phyloP scores from a whole-genome alignment of 2,113 vertebrate genomes.

The Odontophorus gujanensis region DNA sequence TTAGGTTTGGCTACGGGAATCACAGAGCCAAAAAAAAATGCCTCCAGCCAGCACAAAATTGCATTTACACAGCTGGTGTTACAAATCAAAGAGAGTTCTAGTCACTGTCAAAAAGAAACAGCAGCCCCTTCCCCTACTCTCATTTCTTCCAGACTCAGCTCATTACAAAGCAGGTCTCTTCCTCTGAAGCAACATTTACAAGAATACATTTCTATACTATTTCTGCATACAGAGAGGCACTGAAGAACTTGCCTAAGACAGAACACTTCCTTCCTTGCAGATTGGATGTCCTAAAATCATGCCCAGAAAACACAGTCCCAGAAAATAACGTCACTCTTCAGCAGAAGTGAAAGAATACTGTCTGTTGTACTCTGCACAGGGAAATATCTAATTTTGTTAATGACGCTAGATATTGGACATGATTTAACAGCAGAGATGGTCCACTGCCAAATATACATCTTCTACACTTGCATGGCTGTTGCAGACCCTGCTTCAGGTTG shows the following conservation, averaged over 20 bases:
- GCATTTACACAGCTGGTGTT: not conserved
- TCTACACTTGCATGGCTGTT: not conserved
- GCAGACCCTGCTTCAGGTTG: not conserved
- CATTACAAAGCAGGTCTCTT: not conserved
- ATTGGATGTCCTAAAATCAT: not conserved
- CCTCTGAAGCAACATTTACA: not conserved
- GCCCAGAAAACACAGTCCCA: not conserved
- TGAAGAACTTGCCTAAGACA: not conserved
- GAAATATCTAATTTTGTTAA: not conserved
- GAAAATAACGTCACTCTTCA: not conserved
- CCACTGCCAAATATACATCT: not conserved
- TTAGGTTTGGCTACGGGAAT: not conserved
- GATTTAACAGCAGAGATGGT: not conserved
- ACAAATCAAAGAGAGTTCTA: not conserved
- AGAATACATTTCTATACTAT: not conserved
- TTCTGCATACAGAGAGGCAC: not conserved
- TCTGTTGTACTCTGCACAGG: not conserved
- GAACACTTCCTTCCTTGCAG: not conserved
- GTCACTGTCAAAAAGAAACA: not conserved
- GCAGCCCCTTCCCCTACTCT: not conserved
- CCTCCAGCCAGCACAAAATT: not conserved
- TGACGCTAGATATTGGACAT: rapidly evolving
- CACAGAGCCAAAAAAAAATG: not conserved
- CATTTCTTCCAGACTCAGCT: rapidly evolving
- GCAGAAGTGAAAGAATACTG: not conserved